Base-by-base conservation (phyloP, 2,797 vertebrate species). In the Enteromius trimaculatus region DNA sequence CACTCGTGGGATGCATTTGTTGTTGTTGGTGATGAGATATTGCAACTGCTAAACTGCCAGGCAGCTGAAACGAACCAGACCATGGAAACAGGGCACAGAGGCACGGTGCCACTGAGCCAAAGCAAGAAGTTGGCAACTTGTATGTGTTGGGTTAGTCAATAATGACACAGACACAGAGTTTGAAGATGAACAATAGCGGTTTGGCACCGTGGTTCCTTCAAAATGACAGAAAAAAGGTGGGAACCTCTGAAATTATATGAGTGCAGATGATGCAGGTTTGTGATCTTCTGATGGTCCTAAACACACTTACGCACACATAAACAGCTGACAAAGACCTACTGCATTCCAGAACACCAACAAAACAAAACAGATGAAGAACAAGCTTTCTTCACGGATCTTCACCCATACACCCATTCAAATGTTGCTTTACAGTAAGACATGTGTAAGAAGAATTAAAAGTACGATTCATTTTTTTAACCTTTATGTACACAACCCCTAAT, bases 31-130 rank as follows among this genome's bases (percentile, higher is more conserved):
- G 31, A 53, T 21, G 70, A 39, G 44, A 81, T 47, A 75, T 39
- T 64, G 47, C 8, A 34, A 49, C 9, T 65, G 21, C 29, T 39
- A 69, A 47, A 34, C 79, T 34, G 77, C 26, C 13, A 2, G 62
- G 64, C 47, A 53, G n/a, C 70, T 65, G 71, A 82, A 82, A 34
- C 29, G 17, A 68, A 76, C 29, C 62, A 82, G 80, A 66, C 31
- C 71, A 82, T 55, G 47, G 47, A 82, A 75, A 82, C 58, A 65
- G 69, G 26, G 42, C 42, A 64, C 19, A 51, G 42, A 82, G 58
- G 60, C 58, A 82, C 0, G 0, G 14, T 74, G 58, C 80, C 80
- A 75, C 70, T 29, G 31, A 75, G n/a, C 42, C 29, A 34, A 62
- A 37, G 37, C 62, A 77, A 83, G 39, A 34, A 64, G 64, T 74